phyloP scores from a whole-genome alignment of 2,888 invertebrate species.

The Scaptodrosophila latifasciaeformis region DNA sequence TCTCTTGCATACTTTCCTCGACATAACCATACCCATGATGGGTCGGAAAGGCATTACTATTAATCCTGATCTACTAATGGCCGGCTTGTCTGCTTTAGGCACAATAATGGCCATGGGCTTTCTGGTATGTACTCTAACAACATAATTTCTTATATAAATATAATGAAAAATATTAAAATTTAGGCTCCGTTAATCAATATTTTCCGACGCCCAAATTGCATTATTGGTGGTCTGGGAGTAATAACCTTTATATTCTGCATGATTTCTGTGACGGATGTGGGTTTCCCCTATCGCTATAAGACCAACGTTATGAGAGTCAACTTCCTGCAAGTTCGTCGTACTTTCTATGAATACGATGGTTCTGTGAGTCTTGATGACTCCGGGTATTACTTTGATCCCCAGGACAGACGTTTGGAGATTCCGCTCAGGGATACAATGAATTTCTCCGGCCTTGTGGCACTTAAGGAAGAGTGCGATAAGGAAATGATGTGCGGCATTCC shows the following conservation, averaged over 20 bases:
- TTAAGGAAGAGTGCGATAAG: constrained; percentile 47
- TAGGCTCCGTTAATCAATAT: constrained; percentile 69
- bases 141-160: not conserved
- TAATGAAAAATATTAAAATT: not conserved
- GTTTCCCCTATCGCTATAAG: constrained; percentile 77
- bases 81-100: constrained; percentile 70
- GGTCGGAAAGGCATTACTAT: constrained; percentile 76
- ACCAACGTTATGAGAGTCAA: constrained; percentile 74
- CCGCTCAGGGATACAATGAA: constrained; percentile 44
- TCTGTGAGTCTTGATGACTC: constrained; percentile 73
- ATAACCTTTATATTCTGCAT: constrained; percentile 53
- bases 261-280: constrained; percentile 75
- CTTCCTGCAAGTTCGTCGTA: constrained; percentile 76
- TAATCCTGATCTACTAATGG: constrained; percentile 78
- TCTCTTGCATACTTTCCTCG: constrained; percentile 74
- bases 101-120: constrained; percentile 68
- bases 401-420: constrained; percentile 70
- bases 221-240: constrained; percentile 42
- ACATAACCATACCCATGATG: constrained; percentile 78
- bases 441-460: constrained; percentile 35
- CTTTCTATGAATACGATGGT: constrained; percentile 71
- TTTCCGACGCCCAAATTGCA: constrained; percentile 56
- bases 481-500: constrained; percentile 68
- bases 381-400: constrained; percentile 75
- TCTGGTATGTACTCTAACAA: constrained; percentile 65